These are phyloP conservation scores for Lithophane ornitopus DNA, from an alignment of 2,888 invertebrate genomes.

Conservation along the genomic window DNA sequence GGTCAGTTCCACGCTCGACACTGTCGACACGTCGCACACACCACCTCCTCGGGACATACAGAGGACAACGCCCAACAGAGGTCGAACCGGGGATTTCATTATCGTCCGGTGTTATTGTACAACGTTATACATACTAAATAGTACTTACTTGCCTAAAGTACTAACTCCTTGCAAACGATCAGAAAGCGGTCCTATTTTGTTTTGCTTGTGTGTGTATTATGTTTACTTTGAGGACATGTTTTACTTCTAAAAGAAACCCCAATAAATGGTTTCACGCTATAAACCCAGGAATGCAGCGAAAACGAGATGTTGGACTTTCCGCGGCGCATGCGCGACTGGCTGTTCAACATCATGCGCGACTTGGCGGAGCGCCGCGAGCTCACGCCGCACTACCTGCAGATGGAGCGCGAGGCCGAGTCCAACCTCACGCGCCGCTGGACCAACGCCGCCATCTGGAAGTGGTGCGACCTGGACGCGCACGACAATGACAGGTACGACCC, in stretches of 20 bases:
- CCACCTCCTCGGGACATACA: background rate
- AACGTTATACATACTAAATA: background rate
- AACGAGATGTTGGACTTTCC: slow-evolving; percentile 98
- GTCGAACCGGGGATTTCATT: background rate
- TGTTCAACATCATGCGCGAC: slow-evolving; percentile 99
- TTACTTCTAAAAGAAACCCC: background rate
- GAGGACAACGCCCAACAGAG: background rate
- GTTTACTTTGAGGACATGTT: background rate
- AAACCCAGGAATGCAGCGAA: slow-evolving; percentile 92
- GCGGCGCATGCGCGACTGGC: slow-evolving; percentile 99
- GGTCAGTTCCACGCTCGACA: slow-evolving; percentile 82
- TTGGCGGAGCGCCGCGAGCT: slow-evolving; percentile 97
- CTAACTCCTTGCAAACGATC: background rate
- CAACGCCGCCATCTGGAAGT: slow-evolving; percentile 99
- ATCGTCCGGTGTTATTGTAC: background rate
- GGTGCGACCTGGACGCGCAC: slow-evolving; percentile 98
- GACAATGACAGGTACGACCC: slow-evolving; percentile 95
- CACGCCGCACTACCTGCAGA: slow-evolving; percentile 94
- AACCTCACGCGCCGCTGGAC: slow-evolving; percentile 96
- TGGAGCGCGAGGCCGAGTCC: slow-evolving; percentile 97
- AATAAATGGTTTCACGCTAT: background rate
- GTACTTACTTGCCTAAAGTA: too few relatives aligned
- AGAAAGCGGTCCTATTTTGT: background rate
- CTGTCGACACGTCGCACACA: too few relatives aligned
- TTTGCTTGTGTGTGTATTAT: too few relatives aligned